phyloP scores from a whole-genome alignment of 2,888 invertebrate genomes.

The Bellardia pandia region DNA sequence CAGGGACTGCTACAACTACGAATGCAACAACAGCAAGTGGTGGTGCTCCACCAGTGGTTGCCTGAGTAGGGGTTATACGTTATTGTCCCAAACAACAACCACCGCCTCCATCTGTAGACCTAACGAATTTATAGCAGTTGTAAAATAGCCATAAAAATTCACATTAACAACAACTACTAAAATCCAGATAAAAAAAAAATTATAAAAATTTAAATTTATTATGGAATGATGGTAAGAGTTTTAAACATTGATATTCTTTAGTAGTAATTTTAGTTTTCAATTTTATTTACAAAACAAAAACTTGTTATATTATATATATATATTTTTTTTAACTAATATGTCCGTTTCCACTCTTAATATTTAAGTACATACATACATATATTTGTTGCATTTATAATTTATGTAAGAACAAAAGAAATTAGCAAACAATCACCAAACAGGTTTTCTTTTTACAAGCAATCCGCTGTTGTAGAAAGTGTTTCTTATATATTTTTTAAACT shows the following conservation, averaged over 20 bases:
- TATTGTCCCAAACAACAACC: constrained; percentile 79
- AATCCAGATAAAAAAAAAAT: constrained; percentile 10
- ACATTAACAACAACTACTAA: constrained; percentile 23
- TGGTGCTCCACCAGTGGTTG: constrained; percentile 80
- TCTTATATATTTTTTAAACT: constrained; percentile 1
- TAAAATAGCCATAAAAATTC: constrained; percentile 58
- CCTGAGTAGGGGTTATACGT: constrained; percentile 83
- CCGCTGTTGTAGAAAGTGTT: constrained; percentile 43
- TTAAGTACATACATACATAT: constrained; percentile 26
- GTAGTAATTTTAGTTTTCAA: constrained; percentile 19
- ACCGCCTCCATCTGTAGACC: constrained; percentile 67
- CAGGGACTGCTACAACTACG: constrained; percentile 39
- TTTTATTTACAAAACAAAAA: neutral
- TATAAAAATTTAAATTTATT: constrained; percentile 37
- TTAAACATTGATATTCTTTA: constrained; percentile 39
- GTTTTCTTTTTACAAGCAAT: neutral
- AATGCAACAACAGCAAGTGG: constrained; percentile 59
- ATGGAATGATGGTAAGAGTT: constrained; percentile 50
- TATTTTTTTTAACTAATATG: neutral
- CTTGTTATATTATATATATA: constrained; percentile 25
- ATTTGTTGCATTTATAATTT: constrained; percentile 61
- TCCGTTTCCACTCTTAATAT: neutral
- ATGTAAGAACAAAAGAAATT: constrained; percentile 17
- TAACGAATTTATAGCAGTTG: constrained; percentile 80
- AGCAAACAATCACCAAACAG: neutral